Evolutionary conservation across 2,113 vertebrate genomes (phyloP), one percentile per base, ranked within the genome.

Genomic region (Sclerurus mexicanus): DNA sequence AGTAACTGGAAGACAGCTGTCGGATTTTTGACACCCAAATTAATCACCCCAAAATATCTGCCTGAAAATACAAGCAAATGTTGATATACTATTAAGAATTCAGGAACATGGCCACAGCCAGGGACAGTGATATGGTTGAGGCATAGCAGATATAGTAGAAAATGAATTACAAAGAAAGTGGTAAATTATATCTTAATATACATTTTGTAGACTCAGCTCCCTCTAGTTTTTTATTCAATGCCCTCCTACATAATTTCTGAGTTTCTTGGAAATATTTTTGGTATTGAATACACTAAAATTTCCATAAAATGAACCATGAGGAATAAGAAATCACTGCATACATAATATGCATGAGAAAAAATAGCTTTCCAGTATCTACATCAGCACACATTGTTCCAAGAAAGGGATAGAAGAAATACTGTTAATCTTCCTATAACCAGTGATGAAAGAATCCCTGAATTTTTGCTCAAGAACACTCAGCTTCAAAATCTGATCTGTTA

Each of bases 11-110:
- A 90, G 60, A 81, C 7, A 19, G 39, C 33, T 62, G 80, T 79
- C 83, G 87, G 67, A 8, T 46, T 93, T 93, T 74, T 95, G 96
- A 91, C 93, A 90, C 11, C 4, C 10, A 71, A 88, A 95, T 95
- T 92, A 96, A 93, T 96, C 75, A 95, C 35, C 23, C 13, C 25
- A 77, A 93, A 90, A 86, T 78, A 90, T 71, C 53, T 74, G 10
- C 42, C 71, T 74, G 75, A 94, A 94, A 94, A 90, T 84, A 24
- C 50, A 94, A 91, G 83, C 62, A 77, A 95, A 77, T 71, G 28
- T 87, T 96, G 74, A 79, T 83, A 62, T 31, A 59, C 9, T 35
- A 63, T 56, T 90, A 86, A 76, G 82, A 92, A 94, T 86, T 56
- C 3, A 7, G 30, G 39, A 81, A 74, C 7, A n/a, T 12, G 52